Base-by-base conservation (phyloP, 2,113 vertebrate species). In the Astur gentilis region DNA sequence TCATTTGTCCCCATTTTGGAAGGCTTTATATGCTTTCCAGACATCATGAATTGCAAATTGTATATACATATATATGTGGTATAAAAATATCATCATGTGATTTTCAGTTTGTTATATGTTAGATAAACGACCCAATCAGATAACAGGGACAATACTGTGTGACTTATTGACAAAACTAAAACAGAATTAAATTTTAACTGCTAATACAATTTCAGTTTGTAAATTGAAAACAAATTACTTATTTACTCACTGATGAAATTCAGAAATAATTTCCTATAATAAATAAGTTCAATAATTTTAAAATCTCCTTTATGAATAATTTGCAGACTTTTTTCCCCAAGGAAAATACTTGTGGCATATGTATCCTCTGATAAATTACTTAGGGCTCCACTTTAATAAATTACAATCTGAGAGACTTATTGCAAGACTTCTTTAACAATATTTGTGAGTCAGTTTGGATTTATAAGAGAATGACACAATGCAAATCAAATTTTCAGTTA, bases 401-500 rank as follows among this genome's bases (percentile, higher is more conserved):
- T 82, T 69, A 69, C 50, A 62, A 23, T 78, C 80, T 50, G 29
- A 47, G 52, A 89, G 36, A 42, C 44, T 90, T 82, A 78, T 36
- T 87, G 52, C 32, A 36, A 78, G 57, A 34, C 25, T 72, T 75
- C 27, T 81, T 79, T 62, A 82, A 85, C 76, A 42, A 12, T 76
- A 23, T 62, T 86, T 95, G n/a, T 95, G 67, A 75, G 38, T 60
- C 49, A 87, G 75, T 92, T 93, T 82, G 70, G 45, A 87, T 94
- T 87, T 94, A 47, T 31, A 47, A 66, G 34, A 87, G 65, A 88
- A 69, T 76, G 79, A 71, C 32, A 82, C 5, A 57, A 67, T 47
- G 61, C 36, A 91, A 94, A 84, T 91, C 10, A 78, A 82, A 73
- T 75, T 94, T 96, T 84, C 45, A 69, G 55, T 89, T 89, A 82